A percentile compares a stretch with the other conserved stretches of the same genome.
phyloP scores from a whole-genome alignment of 35 echinoderm and acorn worm genomes.

The Diadema setosum region DNA sequence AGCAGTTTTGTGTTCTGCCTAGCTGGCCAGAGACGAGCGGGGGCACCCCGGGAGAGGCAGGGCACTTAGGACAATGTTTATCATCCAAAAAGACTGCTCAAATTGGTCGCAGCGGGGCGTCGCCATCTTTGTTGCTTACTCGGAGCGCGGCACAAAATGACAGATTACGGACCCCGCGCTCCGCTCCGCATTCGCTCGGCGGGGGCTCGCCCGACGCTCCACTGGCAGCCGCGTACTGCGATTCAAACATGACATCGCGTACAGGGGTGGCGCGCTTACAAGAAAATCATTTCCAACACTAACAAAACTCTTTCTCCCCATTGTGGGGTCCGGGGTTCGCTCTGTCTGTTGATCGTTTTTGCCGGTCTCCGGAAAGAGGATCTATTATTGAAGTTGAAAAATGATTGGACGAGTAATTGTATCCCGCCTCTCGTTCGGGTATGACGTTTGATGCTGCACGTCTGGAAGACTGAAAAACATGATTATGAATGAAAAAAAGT shows the following conservation, averaged over 20 bases:
- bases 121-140: neutral
- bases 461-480: too few relatives aligned
- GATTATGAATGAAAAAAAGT: too few relatives aligned
- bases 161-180: neutral
- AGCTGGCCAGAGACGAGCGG: neutral
- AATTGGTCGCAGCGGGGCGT: neutral
- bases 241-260: neutral
- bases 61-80: neutral
- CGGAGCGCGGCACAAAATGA: neutral
- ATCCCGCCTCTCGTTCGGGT: too few relatives aligned
- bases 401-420: too few relatives aligned
- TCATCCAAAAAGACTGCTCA: neutral
- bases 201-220: neutral
- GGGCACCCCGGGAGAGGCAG: neutral
- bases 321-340: neutral
- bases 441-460: too few relatives aligned
- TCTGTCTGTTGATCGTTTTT: too few relatives aligned
- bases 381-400: too few relatives aligned
- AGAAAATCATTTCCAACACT: conserved; percentile 8
- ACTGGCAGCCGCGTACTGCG: neutral
- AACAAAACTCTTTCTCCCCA: neutral
- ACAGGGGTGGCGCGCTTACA: neutral
- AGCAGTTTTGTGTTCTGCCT: neutral
- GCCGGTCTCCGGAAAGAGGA: too few relatives aligned
- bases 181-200: neutral